Evolutionary conservation across 1,140 invertebrate genomes (phyloP).

Genomic region (Eumeta japonica): DNA sequence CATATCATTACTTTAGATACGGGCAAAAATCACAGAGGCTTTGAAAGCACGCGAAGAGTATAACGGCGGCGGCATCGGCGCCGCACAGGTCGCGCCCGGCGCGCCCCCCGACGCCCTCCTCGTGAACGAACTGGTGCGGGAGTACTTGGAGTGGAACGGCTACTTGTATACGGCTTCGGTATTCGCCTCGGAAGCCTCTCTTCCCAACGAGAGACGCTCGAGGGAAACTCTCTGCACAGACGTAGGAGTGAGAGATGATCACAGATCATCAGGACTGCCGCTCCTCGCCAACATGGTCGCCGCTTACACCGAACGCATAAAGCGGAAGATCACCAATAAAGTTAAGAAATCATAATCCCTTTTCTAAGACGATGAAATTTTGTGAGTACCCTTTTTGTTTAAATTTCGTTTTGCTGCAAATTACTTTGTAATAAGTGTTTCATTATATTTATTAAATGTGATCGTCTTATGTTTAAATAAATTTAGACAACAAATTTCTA

Average conservation of each 20-base stretch:
- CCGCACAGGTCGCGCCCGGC: neutral
- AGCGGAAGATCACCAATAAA: constrained; percentile 43
- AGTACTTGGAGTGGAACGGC: constrained; percentile 59
- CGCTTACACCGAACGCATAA: constrained; percentile 45
- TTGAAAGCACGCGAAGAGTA: constrained; percentile 29
- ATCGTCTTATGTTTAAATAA: too few species aligned
- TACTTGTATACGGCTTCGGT: constrained; percentile 58
- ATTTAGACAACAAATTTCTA: too few species aligned
- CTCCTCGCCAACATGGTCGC: constrained; percentile 40
- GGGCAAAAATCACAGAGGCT: constrained; percentile 36
- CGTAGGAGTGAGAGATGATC: constrained; percentile 44
- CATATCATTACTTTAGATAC: constrained; percentile 23
- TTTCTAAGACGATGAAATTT: too few species aligned
- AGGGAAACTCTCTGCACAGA: constrained; percentile 31
- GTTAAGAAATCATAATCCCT: too few species aligned
- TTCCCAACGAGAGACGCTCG: constrained; percentile 21
- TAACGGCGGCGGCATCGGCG: constrained; percentile 15
- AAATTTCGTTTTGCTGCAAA: too few species aligned
- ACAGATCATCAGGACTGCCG: constrained; percentile 37
- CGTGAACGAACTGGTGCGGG: constrained; percentile 55
- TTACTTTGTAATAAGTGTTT: too few species aligned
- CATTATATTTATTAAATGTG: too few species aligned
- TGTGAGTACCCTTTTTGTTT: too few species aligned
- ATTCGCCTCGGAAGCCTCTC: constrained; percentile 41
- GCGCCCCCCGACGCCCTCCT: constrained; percentile 25